phyloP scores from a whole-genome alignment of 2,797 vertebrate genomes.

The Borostomias antarcticus region DNA sequence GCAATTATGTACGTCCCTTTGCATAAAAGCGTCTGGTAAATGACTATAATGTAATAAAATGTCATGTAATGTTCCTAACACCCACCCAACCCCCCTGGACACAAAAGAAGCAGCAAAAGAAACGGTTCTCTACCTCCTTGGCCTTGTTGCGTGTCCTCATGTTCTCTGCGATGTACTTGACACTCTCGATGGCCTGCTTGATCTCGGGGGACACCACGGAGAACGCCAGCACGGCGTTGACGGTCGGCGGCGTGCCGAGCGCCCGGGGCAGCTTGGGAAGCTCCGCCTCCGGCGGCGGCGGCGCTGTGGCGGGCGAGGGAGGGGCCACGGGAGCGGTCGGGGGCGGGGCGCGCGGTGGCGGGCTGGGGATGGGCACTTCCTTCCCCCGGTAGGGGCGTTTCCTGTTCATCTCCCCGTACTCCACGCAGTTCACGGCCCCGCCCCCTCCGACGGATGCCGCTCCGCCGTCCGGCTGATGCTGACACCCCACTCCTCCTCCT shows the following conservation, averaged over 20 bases:
- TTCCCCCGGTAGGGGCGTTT: slow-evolving; percentile 76
- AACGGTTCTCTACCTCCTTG: slow-evolving; percentile 80
- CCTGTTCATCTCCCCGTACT: slow-evolving; percentile 61
- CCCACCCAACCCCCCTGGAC: no score
- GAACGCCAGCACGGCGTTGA: slow-evolving; percentile 72
- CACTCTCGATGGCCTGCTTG: slow-evolving; percentile 83
- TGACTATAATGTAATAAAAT: no score
- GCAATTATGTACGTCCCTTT: no score
- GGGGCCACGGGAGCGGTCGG: slow-evolving; percentile 52
- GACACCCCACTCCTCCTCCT: slow-evolving; percentile 60
- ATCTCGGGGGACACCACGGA: slow-evolving; percentile 82
- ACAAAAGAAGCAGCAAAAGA: not conserved
- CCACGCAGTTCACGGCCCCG: slow-evolving; percentile 70
- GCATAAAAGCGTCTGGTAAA: no score
- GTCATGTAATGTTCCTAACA: no score
- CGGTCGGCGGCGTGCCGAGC: slow-evolving; percentile 69
- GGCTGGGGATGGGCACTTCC: slow-evolving; percentile 72
- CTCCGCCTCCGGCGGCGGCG: slow-evolving; percentile 59
- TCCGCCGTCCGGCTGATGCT: slow-evolving; percentile 29
- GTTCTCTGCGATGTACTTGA: slow-evolving; percentile 92
- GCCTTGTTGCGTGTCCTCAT: slow-evolving; percentile 89
- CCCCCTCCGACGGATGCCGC: slow-evolving; percentile 10
- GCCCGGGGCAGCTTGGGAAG: slow-evolving; percentile 60
- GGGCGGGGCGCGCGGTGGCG: slow-evolving; percentile 59
- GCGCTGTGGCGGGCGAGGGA: slow-evolving; percentile 49